Conservation (phyloP, 2,113 vertebrate genomes). For the Sceloporus tristichus region DNA sequence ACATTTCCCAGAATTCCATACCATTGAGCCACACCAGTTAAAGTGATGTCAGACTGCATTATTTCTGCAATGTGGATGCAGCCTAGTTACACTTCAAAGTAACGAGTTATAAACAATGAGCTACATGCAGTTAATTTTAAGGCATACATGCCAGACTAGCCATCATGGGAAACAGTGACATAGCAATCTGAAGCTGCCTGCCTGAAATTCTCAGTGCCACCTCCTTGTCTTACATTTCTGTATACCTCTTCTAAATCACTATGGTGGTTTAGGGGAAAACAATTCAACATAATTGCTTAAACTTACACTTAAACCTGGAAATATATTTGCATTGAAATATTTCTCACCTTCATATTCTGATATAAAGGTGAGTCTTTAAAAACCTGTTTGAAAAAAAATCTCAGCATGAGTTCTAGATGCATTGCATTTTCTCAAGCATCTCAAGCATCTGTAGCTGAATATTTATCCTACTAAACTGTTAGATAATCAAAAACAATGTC, state of each 20-base stretch:
- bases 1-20: too few relatives aligned
- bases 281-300: not conserved
- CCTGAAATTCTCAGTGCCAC: too few relatives aligned
- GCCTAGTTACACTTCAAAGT: too few relatives aligned
- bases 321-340: not conserved
- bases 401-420: not conserved
- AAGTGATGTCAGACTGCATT: too few relatives aligned
- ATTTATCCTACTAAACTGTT: constrained; percentile 21
- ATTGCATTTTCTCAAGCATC: not conserved
- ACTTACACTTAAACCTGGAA: constrained; percentile 2
- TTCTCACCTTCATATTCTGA: not conserved
- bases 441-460: not conserved
- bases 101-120: too few relatives aligned
- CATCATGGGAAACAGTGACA: too few relatives aligned
- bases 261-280: not conserved
- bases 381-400: not conserved
- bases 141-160: too few relatives aligned
- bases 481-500: not conserved
- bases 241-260: not conserved
- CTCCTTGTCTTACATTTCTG: too few relatives aligned
- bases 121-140: too few relatives aligned
- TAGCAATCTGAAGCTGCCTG: too few relatives aligned
- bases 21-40: too few relatives aligned
- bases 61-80: too few relatives aligned
- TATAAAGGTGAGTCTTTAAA: not conserved